Evolutionary conservation across 2,113 vertebrate species (phyloP).

Genomic region (Vidua macroura): DNA sequence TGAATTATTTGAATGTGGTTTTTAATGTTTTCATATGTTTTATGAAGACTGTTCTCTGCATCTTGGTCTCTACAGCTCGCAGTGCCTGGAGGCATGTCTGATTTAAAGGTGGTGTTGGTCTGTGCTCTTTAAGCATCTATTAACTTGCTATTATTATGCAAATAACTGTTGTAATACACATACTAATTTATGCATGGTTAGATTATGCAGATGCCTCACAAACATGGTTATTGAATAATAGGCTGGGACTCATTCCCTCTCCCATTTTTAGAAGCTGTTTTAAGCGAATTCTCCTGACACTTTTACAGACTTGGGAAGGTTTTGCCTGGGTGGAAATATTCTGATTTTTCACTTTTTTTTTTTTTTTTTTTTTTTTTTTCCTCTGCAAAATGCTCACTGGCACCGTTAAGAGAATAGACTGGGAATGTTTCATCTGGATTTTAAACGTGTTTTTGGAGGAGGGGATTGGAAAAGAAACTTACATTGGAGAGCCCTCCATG

Average conservation of each 20-base stretch:
- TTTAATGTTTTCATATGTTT: constrained; percentile 51
- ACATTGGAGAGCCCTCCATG: neutral
- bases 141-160: constrained; percentile 99
- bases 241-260: constrained; percentile 70
- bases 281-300: constrained; percentile 63
- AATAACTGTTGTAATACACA: constrained; percentile 99
- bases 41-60: constrained; percentile 76
- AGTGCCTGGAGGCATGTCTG: constrained; percentile 93
- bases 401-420: too few relatives aligned
- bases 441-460: constrained; percentile 1
- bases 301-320: constrained; percentile 49
- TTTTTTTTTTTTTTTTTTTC: neutral
- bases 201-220: constrained; percentile 88
- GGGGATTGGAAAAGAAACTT: neutral
- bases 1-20: constrained; percentile 57
- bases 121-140: constrained; percentile 98
- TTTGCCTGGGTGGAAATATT: neutral
- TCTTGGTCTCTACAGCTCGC: constrained; percentile 79
- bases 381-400: neutral
- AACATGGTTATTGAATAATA: constrained; percentile 89
- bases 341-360: neutral
- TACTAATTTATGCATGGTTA: constrained; percentile 98
- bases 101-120: constrained; percentile 97
- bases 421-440: neutral
- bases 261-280: constrained; percentile 69